Conservation (phyloP, 2,113 vertebrate species). For the Dasyprocta punctata region DNA sequence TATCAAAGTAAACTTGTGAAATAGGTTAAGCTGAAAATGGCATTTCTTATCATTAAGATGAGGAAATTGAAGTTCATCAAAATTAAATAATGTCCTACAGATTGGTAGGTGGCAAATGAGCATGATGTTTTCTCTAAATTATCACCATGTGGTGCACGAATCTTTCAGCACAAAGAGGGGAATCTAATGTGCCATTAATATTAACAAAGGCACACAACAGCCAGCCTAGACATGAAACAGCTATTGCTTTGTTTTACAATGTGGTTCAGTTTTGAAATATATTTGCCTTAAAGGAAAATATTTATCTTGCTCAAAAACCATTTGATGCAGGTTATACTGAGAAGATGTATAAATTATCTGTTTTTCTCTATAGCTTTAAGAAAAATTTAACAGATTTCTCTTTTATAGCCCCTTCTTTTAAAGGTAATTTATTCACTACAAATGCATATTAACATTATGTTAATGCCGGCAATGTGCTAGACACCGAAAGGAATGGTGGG, state of each 20-base stretch:
- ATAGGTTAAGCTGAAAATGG: neutral
- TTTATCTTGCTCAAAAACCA: neutral
- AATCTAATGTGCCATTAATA: neutral
- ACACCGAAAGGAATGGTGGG: neutral
- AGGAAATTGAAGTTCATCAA: slow-evolving; percentile 39
- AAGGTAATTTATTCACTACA: slow-evolving; percentile 54
- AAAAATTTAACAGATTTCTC: slow-evolving; percentile 46
- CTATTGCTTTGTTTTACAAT: neutral
- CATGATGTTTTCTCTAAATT: neutral
- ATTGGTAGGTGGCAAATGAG: neutral
- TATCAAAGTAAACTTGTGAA: neutral
- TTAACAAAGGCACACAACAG: neutral
- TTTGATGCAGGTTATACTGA: slow-evolving; percentile 16
- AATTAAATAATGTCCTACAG: neutral
- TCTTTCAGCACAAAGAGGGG: neutral
- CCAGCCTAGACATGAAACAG: neutral
- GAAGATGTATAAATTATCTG: neutral
- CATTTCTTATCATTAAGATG: neutral
- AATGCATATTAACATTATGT: slow-evolving; percentile 23
- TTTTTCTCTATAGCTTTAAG: slow-evolving; percentile 45
- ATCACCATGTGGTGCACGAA: neutral
- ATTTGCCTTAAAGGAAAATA: slow-evolving; percentile 37
- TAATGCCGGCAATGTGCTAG: slow-evolving; percentile 60
- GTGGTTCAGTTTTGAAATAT: slow-evolving; percentile 21
- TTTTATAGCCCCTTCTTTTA: slow-evolving; percentile 32